Evolutionary conservation across 2,797 vertebrate genomes (phyloP).

Genomic region (Cichlasoma orientale): DNA sequence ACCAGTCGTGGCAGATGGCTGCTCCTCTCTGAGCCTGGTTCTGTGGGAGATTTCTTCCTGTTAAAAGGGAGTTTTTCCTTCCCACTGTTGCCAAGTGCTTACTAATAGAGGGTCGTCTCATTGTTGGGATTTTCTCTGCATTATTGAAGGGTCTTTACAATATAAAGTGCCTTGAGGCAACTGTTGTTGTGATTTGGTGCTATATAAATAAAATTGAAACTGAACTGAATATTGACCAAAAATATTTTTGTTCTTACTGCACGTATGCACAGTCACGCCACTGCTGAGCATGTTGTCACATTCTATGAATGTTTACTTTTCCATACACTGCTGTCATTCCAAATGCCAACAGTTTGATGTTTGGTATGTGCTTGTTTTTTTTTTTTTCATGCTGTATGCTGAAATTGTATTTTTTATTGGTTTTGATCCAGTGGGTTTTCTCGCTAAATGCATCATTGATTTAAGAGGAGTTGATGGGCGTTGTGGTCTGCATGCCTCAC

Average conservation of each 20-base stretch:
- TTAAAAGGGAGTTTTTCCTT: no score
- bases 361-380: conserved; percentile 54
- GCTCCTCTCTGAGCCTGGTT: no score
- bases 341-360: conserved; percentile 67
- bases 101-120: no score
- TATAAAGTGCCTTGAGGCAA: no score
- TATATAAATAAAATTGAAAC: no score
- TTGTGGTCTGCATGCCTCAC: conserved; percentile 60
- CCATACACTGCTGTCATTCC: conserved; percentile 26
- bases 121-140: no score
- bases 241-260: neutral
- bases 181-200: no score
- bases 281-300: conserved; percentile 19
- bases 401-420: conserved; percentile 68
- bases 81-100: no score
- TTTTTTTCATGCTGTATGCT: conserved; percentile 31
- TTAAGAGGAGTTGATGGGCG: conserved; percentile 63
- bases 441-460: conserved; percentile 70
- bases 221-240: neutral
- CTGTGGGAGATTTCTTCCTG: no score
- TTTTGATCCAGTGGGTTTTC: conserved; percentile 60
- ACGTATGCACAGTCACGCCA: conserved; percentile 12
- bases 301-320: conserved; percentile 38
- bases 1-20: no score
- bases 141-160: no score